These are phyloP conservation scores for Cheilosia grossa DNA, from an alignment of 2,888 invertebrate genomes.

Conservation along the genomic window DNA sequence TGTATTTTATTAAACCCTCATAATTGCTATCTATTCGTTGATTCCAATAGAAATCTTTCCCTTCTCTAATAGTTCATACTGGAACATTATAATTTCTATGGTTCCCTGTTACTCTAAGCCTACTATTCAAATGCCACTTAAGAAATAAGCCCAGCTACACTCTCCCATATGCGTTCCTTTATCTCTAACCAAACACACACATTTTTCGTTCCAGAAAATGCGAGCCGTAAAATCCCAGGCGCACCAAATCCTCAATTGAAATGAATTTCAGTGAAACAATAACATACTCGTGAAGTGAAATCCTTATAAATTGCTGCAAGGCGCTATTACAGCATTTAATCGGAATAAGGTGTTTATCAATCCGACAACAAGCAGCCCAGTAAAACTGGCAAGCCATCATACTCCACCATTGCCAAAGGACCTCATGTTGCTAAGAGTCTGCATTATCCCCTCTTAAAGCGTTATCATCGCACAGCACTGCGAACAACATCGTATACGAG, in stretches of 20 bases:
- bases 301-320: constrained; percentile 69
- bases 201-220: constrained; percentile 55
- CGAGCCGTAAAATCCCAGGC: constrained; percentile 14
- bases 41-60: too few species aligned
- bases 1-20: too few species aligned
- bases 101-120: too few species aligned
- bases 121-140: too few species aligned
- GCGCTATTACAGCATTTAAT: constrained; percentile 48
- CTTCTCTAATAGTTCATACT: too few species aligned
- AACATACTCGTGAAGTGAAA: constrained; percentile 49
- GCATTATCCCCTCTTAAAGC: constrained; percentile 73
- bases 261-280: constrained; percentile 60
- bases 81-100: too few species aligned
- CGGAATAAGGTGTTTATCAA: constrained; percentile 57
- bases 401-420: constrained; percentile 39
- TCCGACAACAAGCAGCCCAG: constrained; percentile 19
- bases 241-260: constrained; percentile 53
- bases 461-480: constrained; percentile 67
- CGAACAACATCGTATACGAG: constrained; percentile 44
- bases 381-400: constrained; percentile 45
- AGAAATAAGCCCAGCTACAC: too few species aligned
- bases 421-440: constrained; percentile 57
- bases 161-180: neutral
- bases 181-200: constrained; percentile 2
- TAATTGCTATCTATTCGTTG: too few species aligned